phyloP scores from a whole-genome alignment of 2,113 vertebrate species.

The Apteryx owenii region DNA sequence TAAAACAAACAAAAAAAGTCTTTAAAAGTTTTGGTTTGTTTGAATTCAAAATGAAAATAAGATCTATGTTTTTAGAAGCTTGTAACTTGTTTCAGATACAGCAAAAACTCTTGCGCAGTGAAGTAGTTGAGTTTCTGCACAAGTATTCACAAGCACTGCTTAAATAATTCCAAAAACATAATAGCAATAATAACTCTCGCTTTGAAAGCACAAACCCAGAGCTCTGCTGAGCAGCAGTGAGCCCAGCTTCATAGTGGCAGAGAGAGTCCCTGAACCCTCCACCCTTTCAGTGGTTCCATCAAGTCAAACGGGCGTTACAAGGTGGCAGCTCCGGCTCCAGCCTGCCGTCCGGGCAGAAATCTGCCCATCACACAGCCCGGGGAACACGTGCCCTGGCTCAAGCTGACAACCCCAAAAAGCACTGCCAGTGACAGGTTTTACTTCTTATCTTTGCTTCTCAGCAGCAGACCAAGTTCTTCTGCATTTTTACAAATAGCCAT shows the following conservation, averaged over 20 bases:
- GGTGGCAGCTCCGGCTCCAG: neutral
- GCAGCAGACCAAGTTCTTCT: conserved; percentile 55
- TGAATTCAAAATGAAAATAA: neutral
- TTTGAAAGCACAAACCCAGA: neutral
- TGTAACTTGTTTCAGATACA: neutral
- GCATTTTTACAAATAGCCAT: conserved; percentile 58
- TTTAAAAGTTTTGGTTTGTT: neutral
- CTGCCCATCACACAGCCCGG: neutral
- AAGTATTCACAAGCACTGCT: neutral
- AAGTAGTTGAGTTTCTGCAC: neutral
- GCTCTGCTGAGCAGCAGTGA: neutral
- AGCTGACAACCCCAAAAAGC: conserved; percentile 34
- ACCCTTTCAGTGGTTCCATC: neutral
- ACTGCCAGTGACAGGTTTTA: conserved; percentile 55
- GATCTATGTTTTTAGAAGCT: neutral
- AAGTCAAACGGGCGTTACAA: neutral
- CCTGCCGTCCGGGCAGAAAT: neutral
- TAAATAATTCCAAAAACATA: neutral
- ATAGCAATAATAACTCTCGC: neutral
- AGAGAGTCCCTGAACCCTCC: neutral
- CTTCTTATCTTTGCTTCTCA: conserved; percentile 68
- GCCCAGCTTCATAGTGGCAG: neutral
- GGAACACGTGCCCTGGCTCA: neutral
- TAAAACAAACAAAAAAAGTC: neutral
- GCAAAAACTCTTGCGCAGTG: neutral